Evolutionary conservation across 2,113 vertebrate genomes (phyloP).

Genomic region (Balaenoptera acutorostrata): DNA sequence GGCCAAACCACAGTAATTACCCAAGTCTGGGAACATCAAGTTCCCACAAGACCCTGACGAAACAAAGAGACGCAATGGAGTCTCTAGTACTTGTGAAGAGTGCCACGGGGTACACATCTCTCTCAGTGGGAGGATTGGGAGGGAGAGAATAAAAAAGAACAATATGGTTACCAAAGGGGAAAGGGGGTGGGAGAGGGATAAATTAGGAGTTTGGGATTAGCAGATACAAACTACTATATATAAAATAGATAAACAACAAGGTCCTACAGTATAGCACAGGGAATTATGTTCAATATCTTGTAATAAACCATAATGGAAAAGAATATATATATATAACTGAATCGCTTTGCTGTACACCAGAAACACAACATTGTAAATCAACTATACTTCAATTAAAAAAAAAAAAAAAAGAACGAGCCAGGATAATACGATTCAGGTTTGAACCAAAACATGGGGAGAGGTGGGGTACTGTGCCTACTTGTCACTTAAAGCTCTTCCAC

Average conservation of each 20-base stretch:
- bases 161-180: not conserved
- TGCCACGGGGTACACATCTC: fast-evolving
- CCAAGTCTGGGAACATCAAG: slow-evolving; percentile 36
- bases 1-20: slow-evolving; percentile 23
- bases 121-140: not conserved
- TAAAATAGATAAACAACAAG: not conserved
- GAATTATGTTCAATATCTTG: not conserved
- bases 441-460: too few species aligned
- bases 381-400: not conserved
- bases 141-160: not conserved
- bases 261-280: not conserved
- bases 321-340: not conserved
- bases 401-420: not conserved
- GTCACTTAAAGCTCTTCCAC: not conserved
- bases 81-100: not conserved
- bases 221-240: not conserved
- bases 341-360: not conserved
- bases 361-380: not conserved
- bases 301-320: not conserved
- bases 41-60: not conserved
- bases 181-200: not conserved
- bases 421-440: too few species aligned
- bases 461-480: not conserved
- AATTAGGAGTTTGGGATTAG: not conserved
- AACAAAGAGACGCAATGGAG: not conserved